Conservation (phyloP, 2,797 vertebrate genomes). For the Balearica regulorum region DNA sequence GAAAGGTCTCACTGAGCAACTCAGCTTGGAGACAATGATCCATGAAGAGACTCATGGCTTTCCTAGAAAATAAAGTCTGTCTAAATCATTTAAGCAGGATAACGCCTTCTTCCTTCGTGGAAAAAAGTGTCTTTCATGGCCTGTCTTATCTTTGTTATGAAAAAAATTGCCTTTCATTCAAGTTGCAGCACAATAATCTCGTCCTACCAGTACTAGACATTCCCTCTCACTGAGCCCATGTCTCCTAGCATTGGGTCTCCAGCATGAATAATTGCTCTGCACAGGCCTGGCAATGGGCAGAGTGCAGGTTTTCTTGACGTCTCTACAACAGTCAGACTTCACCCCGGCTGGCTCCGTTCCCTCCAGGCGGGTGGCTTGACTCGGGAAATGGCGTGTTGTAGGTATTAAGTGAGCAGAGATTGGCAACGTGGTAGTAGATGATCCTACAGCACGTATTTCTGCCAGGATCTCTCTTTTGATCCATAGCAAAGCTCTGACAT, state of each 20-base stretch:
- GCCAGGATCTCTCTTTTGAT: neutral
- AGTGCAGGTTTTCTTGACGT: conserved; percentile 15
- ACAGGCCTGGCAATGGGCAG: conserved; percentile 10
- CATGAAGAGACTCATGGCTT: neutral
- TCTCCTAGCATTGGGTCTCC: conserved; percentile 41
- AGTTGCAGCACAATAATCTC: conserved; percentile 12
- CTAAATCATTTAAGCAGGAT: conserved; percentile 35
- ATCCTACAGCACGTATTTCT: neutral
- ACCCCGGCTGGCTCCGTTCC: rapidly evolving
- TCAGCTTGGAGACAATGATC: neutral
- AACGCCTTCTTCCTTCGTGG: conserved; percentile 10
- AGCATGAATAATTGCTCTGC: conserved; percentile 37
- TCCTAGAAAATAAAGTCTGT: conserved; percentile 51
- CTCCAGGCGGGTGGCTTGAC: rapidly evolving
- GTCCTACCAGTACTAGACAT: conserved; percentile 25
- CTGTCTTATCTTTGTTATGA: conserved; percentile 31
- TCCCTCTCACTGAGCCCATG: conserved; percentile 4
- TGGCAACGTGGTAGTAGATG: rapidly evolving
- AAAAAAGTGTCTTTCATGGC: conserved; percentile 17
- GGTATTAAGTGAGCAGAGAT: rapidly evolving
- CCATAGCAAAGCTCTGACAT: rapidly evolving
- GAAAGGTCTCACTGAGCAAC: neutral
- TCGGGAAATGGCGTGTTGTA: rapidly evolving
- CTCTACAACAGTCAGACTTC: neutral
- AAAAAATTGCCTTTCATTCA: neutral